Base-by-base conservation (phyloP, 92 coral and sea anemone species). In the Zoanthus solanderi region DNA sequence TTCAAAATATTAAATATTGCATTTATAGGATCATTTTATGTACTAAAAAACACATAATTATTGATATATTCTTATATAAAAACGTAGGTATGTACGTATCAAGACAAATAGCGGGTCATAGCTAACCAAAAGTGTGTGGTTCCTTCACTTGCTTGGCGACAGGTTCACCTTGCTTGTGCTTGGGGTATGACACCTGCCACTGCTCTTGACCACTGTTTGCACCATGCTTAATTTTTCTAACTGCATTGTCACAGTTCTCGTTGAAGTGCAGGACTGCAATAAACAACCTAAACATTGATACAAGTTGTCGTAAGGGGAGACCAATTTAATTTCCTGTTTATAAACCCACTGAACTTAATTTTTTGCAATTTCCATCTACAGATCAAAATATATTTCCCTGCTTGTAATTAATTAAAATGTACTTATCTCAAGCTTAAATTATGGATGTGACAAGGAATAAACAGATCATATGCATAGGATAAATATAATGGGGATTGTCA, bases 231-330 rank as follows among this genome's bases (percentile, higher is more conserved):
- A 53, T 12, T 52, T 29, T 77, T 53, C 67, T n/a, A 34, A 77
- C 82, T 28, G 68, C 82, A 53, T 76, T 76, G 67, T 76, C 81
- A 76, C 46, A 29, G 65, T 77, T 77, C 48, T 53, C 82, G 54
- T 77, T 54, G 18, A 77, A 77, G 48, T 77, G 82, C 1, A 77
- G 68, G 9, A 77, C 68, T 28, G 82, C 68, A 53, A 53, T 77
- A 0, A 77, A 37, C 17, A 76, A 57, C 63, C 81, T 76, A 31
- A 52, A 52, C 68, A 61, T 61, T 17, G 68, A 61, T 61, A 17
- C 68, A 61, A 60, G 66, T 60, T 60, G 6, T 60, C 66, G 6
- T 60, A 1, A 60, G 18, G 66, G 9, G 60, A 54, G 29, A 54
- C 60, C 60, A 54, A 54, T 54, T 54, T 54, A 54, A 54, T 54